Conservation (phyloP, 2,797 vertebrate genomes). For the Rallus crepitans region DNA sequence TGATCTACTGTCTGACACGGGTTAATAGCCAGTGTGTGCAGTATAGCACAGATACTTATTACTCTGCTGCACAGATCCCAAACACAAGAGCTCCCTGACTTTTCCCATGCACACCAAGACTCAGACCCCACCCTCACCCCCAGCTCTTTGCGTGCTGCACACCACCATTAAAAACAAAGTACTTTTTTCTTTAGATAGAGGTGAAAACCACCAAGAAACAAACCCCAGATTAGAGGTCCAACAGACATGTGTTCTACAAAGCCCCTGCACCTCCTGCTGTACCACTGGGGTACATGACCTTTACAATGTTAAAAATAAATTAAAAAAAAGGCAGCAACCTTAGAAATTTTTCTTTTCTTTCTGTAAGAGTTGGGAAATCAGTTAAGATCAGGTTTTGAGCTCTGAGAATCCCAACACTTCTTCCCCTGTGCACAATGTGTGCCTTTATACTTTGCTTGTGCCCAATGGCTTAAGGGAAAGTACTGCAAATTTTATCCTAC, state of each 20-base stretch:
- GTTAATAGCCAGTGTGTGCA: background rate
- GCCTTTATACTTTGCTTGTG: background rate
- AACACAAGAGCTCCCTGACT: background rate
- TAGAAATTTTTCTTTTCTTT: too few species aligned
- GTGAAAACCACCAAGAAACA: background rate
- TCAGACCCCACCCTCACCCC: background rate
- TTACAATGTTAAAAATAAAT: background rate
- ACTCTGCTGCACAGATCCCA: background rate
- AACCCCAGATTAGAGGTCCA: background rate
- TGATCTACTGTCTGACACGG: fast-evolving
- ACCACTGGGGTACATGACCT: background rate
- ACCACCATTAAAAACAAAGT: background rate
- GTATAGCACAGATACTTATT: background rate
- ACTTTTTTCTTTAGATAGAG: background rate
- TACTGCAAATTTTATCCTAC: too few species aligned
- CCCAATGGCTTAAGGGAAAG: background rate
- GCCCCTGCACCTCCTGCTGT: background rate
- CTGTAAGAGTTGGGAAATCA: too few species aligned
- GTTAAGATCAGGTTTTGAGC: too few species aligned
- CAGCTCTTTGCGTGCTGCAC: background rate
- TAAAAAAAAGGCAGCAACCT: too few species aligned
- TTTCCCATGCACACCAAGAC: background rate
- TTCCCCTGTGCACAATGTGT: background rate
- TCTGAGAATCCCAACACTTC: background rate
- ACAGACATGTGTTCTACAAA: background rate